Conservation (phyloP, 2,888 invertebrate genomes). For the Chymomyza procnemis region DNA sequence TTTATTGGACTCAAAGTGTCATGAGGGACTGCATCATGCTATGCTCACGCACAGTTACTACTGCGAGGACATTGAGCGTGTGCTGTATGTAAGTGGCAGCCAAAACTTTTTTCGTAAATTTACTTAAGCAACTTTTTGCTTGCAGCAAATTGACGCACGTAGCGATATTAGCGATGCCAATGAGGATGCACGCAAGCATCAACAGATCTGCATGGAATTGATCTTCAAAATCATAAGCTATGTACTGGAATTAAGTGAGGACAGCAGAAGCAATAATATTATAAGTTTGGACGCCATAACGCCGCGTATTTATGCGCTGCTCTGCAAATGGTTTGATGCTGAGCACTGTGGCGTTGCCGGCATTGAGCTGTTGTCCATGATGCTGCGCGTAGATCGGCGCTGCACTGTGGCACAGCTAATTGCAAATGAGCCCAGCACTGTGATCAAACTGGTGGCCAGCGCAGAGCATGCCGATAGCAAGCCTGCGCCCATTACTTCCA, state of each 20-base stretch:
- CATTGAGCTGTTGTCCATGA: constrained; percentile 61
- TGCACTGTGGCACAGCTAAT: constrained; percentile 57
- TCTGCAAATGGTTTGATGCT: constrained; percentile 70
- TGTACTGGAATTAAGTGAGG: constrained; percentile 63
- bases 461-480: constrained; percentile 70
- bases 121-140: not conserved
- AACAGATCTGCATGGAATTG: constrained; percentile 69
- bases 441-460: constrained; percentile 65
- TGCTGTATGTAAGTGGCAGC: constrained; percentile 69
- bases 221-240: constrained; percentile 69
- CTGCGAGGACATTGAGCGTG: constrained; percentile 69
- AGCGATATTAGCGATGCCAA: constrained; percentile 64
- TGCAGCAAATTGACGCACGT: constrained; percentile 62
- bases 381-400: constrained; percentile 61
- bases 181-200: constrained; percentile 73
- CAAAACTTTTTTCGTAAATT: not conserved
- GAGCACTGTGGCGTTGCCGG: constrained; percentile 72
- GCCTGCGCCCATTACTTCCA: constrained; percentile 62
- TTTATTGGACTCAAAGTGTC: constrained; percentile 67
- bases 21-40: constrained; percentile 70
- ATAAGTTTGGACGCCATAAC: constrained; percentile 74
- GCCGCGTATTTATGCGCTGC: constrained; percentile 69
- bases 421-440: constrained; percentile 60
- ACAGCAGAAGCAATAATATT: constrained; percentile 49
- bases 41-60: constrained; percentile 70